Evolutionary conservation across 2,113 vertebrate genomes (phyloP).

Genomic region (Tympanuchus pallidicinctus): DNA sequence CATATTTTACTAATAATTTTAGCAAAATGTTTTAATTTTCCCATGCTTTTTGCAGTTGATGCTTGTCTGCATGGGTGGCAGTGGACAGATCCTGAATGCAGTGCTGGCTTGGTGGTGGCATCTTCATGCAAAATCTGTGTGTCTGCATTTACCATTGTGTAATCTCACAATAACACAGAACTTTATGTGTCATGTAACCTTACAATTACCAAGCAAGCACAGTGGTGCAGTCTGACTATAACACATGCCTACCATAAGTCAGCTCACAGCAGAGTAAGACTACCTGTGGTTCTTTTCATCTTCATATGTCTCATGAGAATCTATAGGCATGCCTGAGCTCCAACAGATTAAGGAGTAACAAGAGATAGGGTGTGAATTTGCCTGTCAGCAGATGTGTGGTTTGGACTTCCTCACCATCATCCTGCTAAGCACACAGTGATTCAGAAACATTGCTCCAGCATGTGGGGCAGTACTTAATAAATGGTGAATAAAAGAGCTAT

Average conservation of each 20-base stretch:
- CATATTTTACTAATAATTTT: not conserved
- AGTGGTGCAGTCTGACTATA: not conserved
- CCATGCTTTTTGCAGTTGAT: not conserved
- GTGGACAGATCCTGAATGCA: not conserved
- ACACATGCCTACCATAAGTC: not conserved
- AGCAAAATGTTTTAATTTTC: not conserved
- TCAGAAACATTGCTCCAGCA: not conserved
- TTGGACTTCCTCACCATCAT: not conserved
- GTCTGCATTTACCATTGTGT: not conserved
- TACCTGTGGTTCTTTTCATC: not conserved
- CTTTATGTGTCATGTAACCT: not conserved
- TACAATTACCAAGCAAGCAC: not conserved
- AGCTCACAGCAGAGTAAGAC: not conserved
- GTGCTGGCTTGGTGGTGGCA: not conserved
- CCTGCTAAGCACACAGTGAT: not conserved
- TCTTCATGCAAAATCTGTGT: not conserved
- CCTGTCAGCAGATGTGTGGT: not conserved
- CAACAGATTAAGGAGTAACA: not conserved
- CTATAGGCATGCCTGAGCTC: not conserved
- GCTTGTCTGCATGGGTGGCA: rapidly evolving
- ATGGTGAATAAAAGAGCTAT: not conserved
- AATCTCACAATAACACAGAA: not conserved
- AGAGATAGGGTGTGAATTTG: not conserved
- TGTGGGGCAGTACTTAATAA: not conserved
- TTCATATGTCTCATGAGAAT: not conserved